Base-by-base conservation (phyloP, 2,797 vertebrate genomes). In the Chrysocyon brachyurus region DNA sequence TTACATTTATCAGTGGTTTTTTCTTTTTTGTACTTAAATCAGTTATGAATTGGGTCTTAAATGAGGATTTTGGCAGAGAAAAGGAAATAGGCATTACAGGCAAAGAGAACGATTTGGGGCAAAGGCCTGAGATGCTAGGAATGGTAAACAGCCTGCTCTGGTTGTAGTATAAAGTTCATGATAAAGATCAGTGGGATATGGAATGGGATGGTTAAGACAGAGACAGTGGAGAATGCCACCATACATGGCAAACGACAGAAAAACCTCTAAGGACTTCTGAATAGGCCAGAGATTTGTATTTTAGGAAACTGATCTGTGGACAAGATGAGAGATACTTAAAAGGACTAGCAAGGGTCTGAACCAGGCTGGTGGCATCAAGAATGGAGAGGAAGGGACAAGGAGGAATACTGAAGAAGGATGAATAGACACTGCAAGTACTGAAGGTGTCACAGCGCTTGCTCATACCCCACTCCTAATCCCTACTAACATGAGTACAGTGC, bases 261-360 rank as follows among this genome's bases (percentile, higher is more conserved):
- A 82, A 82, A 83, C 28, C 22, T 93, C 54, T 57, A 54, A 72
- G 72, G 49, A 59, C 24, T 90, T 81, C 16, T 61, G 31, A 68
- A 61, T 3, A 28, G 17, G 22, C 4, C 8, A 70, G 33, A 68
- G 36, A 82, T 90, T 28, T 93, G 28, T 90, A 90, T 57, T 90
- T 77, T 57, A 82, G 33, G 36, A 94, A 97, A 87, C 28, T 85
- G 73, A 95, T 81, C 72, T 86, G 11, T 54, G n/a, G 72, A 19
- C 40, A 92, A 56, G 5, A 56, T 24, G 40, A 87, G 52, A 87
- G 31, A 91, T 21, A 63, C n/a, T 73, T 66, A 21, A 87, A 86
- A 24, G 85, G 6, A 78, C 8, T 49, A 87, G 21, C 57, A 90
- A 75, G 9, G 56, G 46, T 87, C 33, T 82, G 54, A 93, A 63